Percentiles rank a stretch among this genome's conserved stretches.
Evolutionary conservation across 2,797 vertebrate species (phyloP).

Genomic region (Acrossocheilus wenchowensis): DNA sequence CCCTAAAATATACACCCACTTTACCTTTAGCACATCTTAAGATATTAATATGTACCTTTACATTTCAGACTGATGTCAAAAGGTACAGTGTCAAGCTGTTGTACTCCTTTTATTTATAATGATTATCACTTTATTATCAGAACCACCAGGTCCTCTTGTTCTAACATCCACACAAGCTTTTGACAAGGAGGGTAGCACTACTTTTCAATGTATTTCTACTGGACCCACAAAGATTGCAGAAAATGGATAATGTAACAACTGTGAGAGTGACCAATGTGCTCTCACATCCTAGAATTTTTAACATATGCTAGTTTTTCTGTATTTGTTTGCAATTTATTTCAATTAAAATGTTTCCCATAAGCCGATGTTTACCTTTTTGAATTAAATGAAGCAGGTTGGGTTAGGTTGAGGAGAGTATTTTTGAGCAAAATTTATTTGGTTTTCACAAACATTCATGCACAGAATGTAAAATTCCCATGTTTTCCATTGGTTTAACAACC

Average conservation of each 20-base stretch:
- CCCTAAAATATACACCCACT: neutral
- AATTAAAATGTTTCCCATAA: too few relatives aligned
- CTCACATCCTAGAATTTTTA: neutral
- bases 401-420: neutral
- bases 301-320: neutral
- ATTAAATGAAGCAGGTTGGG: neutral
- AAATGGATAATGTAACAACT: neutral
- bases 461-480: neutral
- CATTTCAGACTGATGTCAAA: neutral
- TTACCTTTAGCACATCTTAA: neutral
- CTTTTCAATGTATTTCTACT: constrained; percentile 2
- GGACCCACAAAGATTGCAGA: neutral
- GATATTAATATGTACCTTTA: neutral
- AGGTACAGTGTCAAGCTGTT: neutral
- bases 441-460: neutral
- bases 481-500: neutral
- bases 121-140: neutral
- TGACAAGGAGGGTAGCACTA: neutral
- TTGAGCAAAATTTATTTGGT: neutral
- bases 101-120: neutral
- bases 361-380: neutral
- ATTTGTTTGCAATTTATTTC: neutral
- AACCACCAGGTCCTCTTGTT: neutral
- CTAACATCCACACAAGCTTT: neutral
- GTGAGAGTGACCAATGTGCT: neutral